Base-by-base conservation (phyloP, 2,113 vertebrate species). In the Malurus elegans region DNA sequence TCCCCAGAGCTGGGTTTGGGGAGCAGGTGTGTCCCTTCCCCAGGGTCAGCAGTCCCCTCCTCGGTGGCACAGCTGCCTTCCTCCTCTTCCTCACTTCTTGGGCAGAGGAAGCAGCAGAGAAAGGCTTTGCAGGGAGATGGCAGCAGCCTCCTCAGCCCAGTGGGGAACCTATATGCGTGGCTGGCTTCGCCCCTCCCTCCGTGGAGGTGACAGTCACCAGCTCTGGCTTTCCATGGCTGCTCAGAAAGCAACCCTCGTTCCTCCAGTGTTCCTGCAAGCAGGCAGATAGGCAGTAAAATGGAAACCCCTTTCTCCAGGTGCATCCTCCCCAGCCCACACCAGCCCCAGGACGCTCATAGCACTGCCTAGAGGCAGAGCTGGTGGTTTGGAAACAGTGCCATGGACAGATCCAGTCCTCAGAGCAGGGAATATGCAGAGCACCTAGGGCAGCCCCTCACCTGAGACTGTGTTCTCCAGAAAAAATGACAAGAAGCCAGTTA, bases 381-480 rank as follows among this genome's bases (percentile, higher is more conserved):
- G 10, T 51, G 18, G 15, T 45, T 58, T 6, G 1, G 38, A 45
- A 29, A 60, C 3, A 36, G 29, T 34, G 29, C 58, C 47, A 9
- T 26, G 18, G 44, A 18, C 28, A 26, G 21, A 47, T 20, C 78
- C 92, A 64, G 18, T 44, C 38, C 73, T 57, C 79, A 29, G 72
- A 51, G 28, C 34, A 42, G 12, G 25, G 40, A 20, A 42, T 61
- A 23, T 2, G 8, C 34, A 47, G 54, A 75, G 14, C 31, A 61
- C 7, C 18, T 47, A 18, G 32, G n/a, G 11, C 38, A 65, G 66
- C 44, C 57, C 31, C 97, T 98, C 95, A 99, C 98, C 98, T 97
- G 98, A 98, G 69, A 99, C 97, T 0, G 98, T 99, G 93, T 98
- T 98, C 74, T 99, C 98, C 94, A 99, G 93, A 73, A 99, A 83